Conservation (phyloP, 1,140 invertebrate genomes). For the Listronotus oregonensis region DNA sequence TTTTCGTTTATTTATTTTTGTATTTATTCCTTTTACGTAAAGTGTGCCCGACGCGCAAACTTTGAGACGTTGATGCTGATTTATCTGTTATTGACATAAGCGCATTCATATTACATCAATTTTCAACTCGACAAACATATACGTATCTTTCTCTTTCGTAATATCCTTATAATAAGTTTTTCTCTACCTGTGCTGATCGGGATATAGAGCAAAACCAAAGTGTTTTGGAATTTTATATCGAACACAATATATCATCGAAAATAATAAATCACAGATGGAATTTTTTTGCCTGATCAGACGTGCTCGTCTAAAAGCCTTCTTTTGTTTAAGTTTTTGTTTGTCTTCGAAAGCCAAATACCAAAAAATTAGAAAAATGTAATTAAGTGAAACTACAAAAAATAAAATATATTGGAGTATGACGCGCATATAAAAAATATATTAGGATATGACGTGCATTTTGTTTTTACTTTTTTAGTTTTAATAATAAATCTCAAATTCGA, state of each 20-base stretch:
- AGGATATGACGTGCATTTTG: no score
- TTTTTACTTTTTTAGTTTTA: no score
- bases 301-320: no score
- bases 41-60: background rate
- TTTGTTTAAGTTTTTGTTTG: no score
- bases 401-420: no score
- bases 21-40: background rate
- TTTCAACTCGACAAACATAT: background rate
- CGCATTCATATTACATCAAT: background rate
- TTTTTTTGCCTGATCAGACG: background rate
- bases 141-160: background rate
- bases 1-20: conserved; percentile 8
- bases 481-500: no score
- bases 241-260: conserved; percentile 14
- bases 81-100: conserved; percentile 3
- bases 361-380: no score
- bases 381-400: no score
- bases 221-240: background rate
- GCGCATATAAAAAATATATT: no score
- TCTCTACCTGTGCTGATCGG: conserved; percentile 1
- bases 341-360: no score
- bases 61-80: background rate
- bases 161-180: background rate
- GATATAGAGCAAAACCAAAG: background rate
- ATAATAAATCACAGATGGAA: background rate